A percentile compares a stretch with the other conserved stretches of the same genome.
These are phyloP conservation scores for Lingula anatina DNA, from an alignment of 2,888 invertebrate genomes.

Conservation along the genomic window DNA sequence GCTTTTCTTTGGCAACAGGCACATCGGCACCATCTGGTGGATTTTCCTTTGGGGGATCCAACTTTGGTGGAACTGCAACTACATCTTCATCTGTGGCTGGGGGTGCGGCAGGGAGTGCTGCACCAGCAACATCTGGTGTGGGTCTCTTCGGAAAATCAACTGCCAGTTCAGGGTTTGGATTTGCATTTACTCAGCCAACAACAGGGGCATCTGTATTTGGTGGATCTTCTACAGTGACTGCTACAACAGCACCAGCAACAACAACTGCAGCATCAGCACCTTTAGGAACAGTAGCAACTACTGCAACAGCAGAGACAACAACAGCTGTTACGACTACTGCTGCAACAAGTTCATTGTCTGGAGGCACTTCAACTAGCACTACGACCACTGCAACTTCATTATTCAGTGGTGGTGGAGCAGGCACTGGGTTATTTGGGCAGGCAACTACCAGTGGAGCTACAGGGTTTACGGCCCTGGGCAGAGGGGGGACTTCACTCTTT, in stretches of 20 bases:
- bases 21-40: conserved; percentile 5
- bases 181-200: conserved; percentile 3
- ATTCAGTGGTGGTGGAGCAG: not conserved
- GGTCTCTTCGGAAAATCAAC: conserved; percentile 3
- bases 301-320: conserved; percentile 9
- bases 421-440: not conserved
- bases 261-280: conserved; percentile 5
- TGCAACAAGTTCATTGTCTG: conserved; percentile 3
- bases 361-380: conserved; percentile 5
- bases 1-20: too few relatives aligned
- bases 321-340: conserved; percentile 2
- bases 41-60: conserved; percentile 1
- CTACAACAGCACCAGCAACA: too few relatives aligned
- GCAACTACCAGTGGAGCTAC: not conserved
- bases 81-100: conserved; percentile 5
- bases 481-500: too few relatives aligned
- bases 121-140: conserved; percentile 2
- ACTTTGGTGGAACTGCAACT: conserved; percentile 3
- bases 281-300: conserved; percentile 3
- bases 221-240: not conserved
- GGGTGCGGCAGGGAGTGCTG: conserved; percentile 2
- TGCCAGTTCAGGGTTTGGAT: conserved; percentile 3
- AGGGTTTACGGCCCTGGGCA: not conserved
- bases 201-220: conserved; percentile 7
- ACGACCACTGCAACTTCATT: not conserved